These are phyloP conservation scores for Pelosia muscerda DNA, from an alignment of 2,888 invertebrate species.

Conservation along the genomic window DNA sequence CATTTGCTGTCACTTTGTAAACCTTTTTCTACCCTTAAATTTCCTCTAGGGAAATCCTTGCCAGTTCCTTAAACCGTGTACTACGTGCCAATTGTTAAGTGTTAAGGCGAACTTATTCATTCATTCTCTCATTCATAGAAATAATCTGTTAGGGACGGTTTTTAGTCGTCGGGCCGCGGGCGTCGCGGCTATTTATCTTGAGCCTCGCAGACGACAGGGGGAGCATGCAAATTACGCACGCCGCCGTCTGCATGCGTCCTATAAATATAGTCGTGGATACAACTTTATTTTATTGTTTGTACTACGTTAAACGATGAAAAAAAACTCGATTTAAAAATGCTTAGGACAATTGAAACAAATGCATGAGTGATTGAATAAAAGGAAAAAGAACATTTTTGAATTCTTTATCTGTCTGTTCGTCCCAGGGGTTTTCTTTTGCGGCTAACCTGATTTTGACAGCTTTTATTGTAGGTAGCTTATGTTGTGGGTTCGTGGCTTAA, in stretches of 20 bases:
- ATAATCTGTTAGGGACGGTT: conserved; percentile 16
- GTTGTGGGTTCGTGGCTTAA: too few relatives aligned
- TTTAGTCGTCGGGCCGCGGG: conserved; percentile 26
- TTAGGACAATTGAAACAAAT: neutral
- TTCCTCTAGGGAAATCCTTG: neutral
- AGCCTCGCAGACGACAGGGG: conserved; percentile 43
- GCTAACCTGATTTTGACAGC: too few relatives aligned
- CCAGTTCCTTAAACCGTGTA: neutral
- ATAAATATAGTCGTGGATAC: conserved; percentile 41
- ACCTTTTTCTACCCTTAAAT: neutral
- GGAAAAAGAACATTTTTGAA: too few relatives aligned
- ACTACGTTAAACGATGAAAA: neutral
- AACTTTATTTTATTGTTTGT: conserved; percentile 23
- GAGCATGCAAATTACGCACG: conserved; percentile 58
- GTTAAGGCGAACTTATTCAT: neutral
- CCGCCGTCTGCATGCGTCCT: conserved; percentile 35
- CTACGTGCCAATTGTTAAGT: neutral
- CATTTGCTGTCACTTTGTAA: neutral
- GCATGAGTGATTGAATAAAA: too few relatives aligned
- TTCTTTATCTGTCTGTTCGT: too few relatives aligned
- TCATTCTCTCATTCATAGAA: conserved; percentile 18
- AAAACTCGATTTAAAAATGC: neutral
- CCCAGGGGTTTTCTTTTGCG: too few relatives aligned
- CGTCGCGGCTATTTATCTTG: conserved; percentile 57
- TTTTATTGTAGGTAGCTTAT: too few relatives aligned